These are phyloP conservation scores for Nematostella vectensis DNA, from an alignment of 92 coral and sea anemone species.

Conservation along the genomic window DNA sequence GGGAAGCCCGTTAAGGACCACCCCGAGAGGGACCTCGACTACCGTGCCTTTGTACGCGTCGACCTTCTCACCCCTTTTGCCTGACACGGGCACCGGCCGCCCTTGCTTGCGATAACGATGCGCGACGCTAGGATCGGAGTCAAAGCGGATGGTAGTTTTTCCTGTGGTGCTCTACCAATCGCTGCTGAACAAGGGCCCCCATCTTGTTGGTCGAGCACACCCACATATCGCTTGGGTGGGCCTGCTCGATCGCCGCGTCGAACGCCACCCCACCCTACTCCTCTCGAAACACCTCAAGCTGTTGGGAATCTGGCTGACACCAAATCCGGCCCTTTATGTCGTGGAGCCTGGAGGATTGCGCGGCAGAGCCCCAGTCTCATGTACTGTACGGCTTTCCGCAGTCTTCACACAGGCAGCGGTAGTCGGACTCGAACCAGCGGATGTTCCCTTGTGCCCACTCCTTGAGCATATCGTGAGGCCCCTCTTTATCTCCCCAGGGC, in stretches of 20 bases:
- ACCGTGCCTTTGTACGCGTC: constrained; percentile 3
- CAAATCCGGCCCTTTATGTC: constrained; percentile 9
- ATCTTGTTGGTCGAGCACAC: constrained; percentile 16
- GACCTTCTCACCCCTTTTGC: neutral
- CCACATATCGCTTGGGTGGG: constrained; percentile 19
- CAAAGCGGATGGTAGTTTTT: constrained; percentile 15
- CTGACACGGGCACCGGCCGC: constrained; percentile 9
- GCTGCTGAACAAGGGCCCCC: constrained; percentile 13
- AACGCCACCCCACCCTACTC: constrained; percentile 10
- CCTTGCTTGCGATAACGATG: constrained; percentile 23
- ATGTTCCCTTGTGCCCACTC: constrained; percentile 18
- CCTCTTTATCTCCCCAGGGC: constrained; percentile 32
- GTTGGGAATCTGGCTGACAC: constrained; percentile 10
- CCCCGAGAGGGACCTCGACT: constrained; percentile 13
- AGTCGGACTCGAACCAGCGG: constrained; percentile 21
- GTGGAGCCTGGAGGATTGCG: constrained; percentile 4
- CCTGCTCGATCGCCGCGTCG: constrained; percentile 8
- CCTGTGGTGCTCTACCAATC: constrained; percentile 19
- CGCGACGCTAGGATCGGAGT: constrained; percentile 17
- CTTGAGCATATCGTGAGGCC: constrained; percentile 23
- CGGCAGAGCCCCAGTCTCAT: neutral
- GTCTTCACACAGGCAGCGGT: constrained; percentile 13
- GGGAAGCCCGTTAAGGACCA: constrained; percentile 8
- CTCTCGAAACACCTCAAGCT: constrained; percentile 13
- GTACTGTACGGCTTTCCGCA: constrained; percentile 7